A percentile compares a stretch with the other conserved stretches of the same genome.
These are phyloP conservation scores for Tolypeutes matacus DNA, from an alignment of 2,797 vertebrate species.

Conservation along the genomic window DNA sequence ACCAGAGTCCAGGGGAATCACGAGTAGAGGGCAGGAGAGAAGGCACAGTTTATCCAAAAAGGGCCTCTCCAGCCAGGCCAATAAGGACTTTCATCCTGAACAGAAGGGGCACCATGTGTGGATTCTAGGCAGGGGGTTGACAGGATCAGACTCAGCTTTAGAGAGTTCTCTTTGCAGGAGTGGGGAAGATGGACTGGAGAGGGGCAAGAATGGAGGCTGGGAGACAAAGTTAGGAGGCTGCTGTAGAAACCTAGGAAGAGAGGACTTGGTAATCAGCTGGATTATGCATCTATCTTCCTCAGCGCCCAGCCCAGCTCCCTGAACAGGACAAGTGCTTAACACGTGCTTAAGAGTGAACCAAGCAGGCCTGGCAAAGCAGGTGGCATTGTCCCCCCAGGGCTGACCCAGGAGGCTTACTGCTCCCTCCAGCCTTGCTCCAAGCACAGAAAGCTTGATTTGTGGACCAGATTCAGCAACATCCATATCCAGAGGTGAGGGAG, in stretches of 20 bases:
- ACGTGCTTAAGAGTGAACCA: not conserved
- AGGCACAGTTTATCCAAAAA: not conserved
- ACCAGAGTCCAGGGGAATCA: no score
- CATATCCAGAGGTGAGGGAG: not conserved
- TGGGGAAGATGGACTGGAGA: not conserved
- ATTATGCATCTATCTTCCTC: not conserved
- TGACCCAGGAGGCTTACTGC: not conserved
- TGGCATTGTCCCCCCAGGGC: not conserved
- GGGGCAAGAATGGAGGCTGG: not conserved
- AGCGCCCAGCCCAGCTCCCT: not conserved
- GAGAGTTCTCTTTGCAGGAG: not conserved
- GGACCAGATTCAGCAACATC: not conserved
- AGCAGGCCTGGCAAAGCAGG: not conserved
- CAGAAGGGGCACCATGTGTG: not conserved
- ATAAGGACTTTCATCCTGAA: not conserved
- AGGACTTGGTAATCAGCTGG: not conserved
- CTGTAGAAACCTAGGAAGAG: not conserved
- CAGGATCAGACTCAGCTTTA: not conserved
- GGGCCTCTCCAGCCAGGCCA: not conserved
- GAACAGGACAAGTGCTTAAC: not conserved
- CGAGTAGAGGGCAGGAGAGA: not conserved
- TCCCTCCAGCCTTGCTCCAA: not conserved
- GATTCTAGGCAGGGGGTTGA: not conserved
- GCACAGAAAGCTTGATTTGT: not conserved
- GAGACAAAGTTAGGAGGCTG: not conserved